These are phyloP conservation scores for Scaptomyza montana DNA, from an alignment of 1,140 invertebrate species.

Conservation along the genomic window DNA sequence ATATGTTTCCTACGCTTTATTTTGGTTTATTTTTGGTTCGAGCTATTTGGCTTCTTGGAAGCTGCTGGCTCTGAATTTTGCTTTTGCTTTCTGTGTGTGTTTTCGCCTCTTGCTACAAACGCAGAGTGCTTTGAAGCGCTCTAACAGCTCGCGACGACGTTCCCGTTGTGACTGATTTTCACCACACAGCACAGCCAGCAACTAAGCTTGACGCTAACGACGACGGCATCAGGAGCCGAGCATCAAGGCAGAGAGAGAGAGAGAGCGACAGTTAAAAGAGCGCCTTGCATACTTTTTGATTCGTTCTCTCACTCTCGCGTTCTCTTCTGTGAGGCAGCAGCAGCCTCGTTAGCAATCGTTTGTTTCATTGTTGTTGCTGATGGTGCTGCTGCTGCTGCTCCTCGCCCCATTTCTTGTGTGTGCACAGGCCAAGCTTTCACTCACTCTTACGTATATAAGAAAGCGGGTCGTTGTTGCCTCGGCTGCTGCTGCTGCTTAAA, in stretches of 20 bases:
- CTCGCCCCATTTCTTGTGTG: slow-evolving; percentile 62
- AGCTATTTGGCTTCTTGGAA: slow-evolving; percentile 15
- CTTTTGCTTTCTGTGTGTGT: slow-evolving; percentile 35
- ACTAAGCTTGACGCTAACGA: slow-evolving; percentile 32
- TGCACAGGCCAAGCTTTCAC: slow-evolving; percentile 34
- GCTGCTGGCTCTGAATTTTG: slow-evolving; percentile 15
- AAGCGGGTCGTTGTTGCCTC: slow-evolving; percentile 29
- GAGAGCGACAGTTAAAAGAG: neutral
- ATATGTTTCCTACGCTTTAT: slow-evolving; percentile 46
- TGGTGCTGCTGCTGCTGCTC: slow-evolving; percentile 26
- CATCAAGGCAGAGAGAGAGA: neutral
- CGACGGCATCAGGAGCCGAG: slow-evolving; percentile 8
- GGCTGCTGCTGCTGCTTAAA: slow-evolving; percentile 49
- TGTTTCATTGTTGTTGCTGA: slow-evolving; percentile 18
- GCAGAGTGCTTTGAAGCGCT: slow-evolving; percentile 65
- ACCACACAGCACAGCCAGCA: slow-evolving; percentile 61
- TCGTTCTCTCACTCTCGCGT: neutral
- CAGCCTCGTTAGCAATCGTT: slow-evolving; percentile 51
- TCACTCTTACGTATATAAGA: neutral
- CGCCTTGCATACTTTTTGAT: slow-evolving; percentile 9
- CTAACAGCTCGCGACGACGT: slow-evolving; percentile 83
- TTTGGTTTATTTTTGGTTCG: slow-evolving; percentile 18
- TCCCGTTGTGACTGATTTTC: slow-evolving; percentile 84
- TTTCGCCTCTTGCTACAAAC: slow-evolving; percentile 58
- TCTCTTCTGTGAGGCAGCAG: slow-evolving; percentile 34